phyloP scores from a whole-genome alignment of 2,888 invertebrate species.

The Uropetala carovei region DNA sequence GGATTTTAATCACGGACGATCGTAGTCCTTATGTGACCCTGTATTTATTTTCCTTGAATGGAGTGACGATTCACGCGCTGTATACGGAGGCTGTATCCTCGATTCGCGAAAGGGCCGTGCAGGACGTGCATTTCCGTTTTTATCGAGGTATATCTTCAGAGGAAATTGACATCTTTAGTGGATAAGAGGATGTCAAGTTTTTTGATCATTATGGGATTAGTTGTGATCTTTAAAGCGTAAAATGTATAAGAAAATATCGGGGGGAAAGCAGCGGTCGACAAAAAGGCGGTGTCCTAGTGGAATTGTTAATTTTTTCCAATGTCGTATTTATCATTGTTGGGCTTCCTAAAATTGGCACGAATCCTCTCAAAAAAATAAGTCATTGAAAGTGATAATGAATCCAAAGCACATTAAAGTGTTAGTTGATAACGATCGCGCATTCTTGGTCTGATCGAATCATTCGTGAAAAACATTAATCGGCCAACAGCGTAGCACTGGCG shows the following conservation, averaged over 20 bases:
- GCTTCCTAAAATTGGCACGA: constrained; percentile 58
- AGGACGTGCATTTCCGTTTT: neutral
- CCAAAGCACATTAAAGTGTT: constrained; percentile 33
- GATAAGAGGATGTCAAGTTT: neutral
- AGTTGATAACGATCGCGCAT: constrained; percentile 26
- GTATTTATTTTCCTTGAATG: no score
- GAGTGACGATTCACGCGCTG: no score
- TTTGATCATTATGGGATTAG: neutral
- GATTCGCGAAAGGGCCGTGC: neutral
- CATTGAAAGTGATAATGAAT: constrained; percentile 59
- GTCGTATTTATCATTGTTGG: constrained; percentile 61
- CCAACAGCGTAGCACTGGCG: neutral
- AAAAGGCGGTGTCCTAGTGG: constrained; percentile 28
- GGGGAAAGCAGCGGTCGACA: neutral
- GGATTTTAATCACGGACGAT: neutral
- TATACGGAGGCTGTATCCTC: neutral
- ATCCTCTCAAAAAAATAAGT: constrained; percentile 62
- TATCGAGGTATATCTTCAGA: neutral
- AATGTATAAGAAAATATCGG: no score
- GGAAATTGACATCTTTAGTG: neutral
- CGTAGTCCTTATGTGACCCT: neutral
- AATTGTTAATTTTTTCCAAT: constrained; percentile 56
- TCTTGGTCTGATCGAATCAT: constrained; percentile 25
- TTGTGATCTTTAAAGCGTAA: neutral
- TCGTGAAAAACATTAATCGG: constrained; percentile 30